A percentile compares a stretch with the other conserved stretches of the same genome.
These are phyloP conservation scores for Azemiops feae DNA, from an alignment of 2,113 vertebrate species.

Conservation along the genomic window DNA sequence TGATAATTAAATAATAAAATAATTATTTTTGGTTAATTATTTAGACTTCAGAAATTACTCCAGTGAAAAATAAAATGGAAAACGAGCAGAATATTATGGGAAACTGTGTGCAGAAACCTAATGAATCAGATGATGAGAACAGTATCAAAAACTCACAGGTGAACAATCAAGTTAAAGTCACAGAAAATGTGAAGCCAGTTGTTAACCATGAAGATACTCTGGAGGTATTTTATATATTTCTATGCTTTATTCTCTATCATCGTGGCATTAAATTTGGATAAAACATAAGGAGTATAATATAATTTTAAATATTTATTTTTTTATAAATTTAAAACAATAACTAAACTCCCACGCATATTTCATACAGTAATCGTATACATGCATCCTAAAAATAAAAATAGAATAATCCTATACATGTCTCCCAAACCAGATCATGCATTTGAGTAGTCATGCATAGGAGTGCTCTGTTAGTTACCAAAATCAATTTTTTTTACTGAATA, in stretches of 20 bases:
- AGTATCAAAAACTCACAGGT: conserved; percentile 72
- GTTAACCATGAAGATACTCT: conserved; percentile 85
- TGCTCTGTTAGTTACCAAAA: background rate
- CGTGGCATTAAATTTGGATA: background rate
- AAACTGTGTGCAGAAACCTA: conserved; percentile 67
- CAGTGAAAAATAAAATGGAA: conserved; percentile 74
- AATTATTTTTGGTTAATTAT: background rate
- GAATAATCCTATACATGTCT: background rate
- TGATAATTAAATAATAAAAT: too few species aligned
- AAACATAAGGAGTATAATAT: background rate
- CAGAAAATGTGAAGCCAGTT: conserved; percentile 70
- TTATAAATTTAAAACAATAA: background rate
- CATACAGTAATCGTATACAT: background rate
- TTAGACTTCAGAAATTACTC: conserved; percentile 82
- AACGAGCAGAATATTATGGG: conserved; percentile 74
- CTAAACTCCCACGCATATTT: background rate
- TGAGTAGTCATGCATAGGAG: background rate
- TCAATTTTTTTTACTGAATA: background rate
- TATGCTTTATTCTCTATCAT: background rate
- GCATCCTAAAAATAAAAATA: background rate
- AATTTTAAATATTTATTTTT: background rate
- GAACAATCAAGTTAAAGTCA: conserved; percentile 71
- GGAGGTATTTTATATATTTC: conserved; percentile 74
- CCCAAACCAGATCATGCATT: background rate
- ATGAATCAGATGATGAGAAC: conserved; percentile 72